Evolutionary conservation across 2,797 vertebrate species (phyloP), one percentile per base, ranked within the genome.

Genomic region (Malacoctenus gilli): DNA sequence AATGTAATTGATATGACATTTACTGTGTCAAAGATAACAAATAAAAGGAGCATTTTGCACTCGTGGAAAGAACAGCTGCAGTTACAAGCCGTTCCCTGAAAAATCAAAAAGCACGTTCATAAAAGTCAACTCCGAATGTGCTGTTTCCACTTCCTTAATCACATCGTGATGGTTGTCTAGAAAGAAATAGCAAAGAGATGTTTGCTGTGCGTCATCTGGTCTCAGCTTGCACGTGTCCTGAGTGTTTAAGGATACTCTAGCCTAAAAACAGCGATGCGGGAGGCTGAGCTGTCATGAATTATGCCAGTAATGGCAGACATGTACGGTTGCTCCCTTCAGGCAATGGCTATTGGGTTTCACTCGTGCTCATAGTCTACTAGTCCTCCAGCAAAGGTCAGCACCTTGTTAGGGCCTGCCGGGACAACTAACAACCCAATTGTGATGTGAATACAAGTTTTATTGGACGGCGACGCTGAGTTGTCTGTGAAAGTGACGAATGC

Each of bases 231-330:
- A 84, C 53, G 75, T 84, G 82, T 78, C 75, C 48, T 3, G 58
- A 77, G 62, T 72, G 79, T 84, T 84, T 79, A 83, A 71, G 50
- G 76, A 83, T 76, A 80, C 77, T 75, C 59, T 55, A 59, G 68
- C 74, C 84, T 90, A 85, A 88, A 89, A 88, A 87, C 84, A 91
- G 84, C 81, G 75, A 63, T 82, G 84, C 66, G 68, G 72, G 79
- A 85, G 77, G 80, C 57, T 78, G 77, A 84, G 81, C 82, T 74
- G 80, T 83, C 61, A 66, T 79, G 74, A 84, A 85, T 86, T 82
- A 90, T 87, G 76, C 74, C 77, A 87, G 85, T 81, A 75, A 90
- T 90, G 86, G 78, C 68, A 86, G 77, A 79, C 72, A 85, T 72
- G 80, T 85, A 86, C 70, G 82, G 65, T 83, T 73, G 81, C 79